Percentiles rank a stretch among this genome's conserved stretches.
Evolutionary conservation across 2,888 invertebrate genomes (phyloP).

Genomic region (Atherix ibis): DNA sequence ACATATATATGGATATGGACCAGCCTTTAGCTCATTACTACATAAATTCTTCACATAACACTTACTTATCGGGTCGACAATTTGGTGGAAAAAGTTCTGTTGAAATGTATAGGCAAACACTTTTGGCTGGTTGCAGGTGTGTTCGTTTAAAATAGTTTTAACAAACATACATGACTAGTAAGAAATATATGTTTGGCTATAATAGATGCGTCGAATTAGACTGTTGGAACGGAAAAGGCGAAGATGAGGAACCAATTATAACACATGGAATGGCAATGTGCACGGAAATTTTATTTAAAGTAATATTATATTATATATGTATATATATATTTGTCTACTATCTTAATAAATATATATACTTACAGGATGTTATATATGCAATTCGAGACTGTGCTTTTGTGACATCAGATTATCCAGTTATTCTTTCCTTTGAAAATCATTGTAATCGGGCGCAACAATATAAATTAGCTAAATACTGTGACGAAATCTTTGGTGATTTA

Average conservation of each 20-base stretch:
- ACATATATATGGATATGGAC: conserved; percentile 98
- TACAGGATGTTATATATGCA: conserved; percentile 77
- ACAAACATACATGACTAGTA: no score
- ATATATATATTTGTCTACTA: not conserved
- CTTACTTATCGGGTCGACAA: conserved; percentile 85
- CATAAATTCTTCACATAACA: conserved; percentile 97
- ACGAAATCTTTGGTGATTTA: conserved; percentile 88
- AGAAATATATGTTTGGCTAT: no score
- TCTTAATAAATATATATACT: not conserved
- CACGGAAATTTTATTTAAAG: conserved; percentile 94
- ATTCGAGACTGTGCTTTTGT: conserved; percentile 97
- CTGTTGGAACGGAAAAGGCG: conserved; percentile 97
- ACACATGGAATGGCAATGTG: conserved; percentile 99
- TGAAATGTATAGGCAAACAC: conserved; percentile 96
- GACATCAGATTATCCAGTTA: conserved; percentile 93
- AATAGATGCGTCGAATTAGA: conserved; percentile 95
- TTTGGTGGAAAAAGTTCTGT: conserved; percentile 97
- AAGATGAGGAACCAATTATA: conserved; percentile 97
- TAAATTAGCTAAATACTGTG: conserved; percentile 97
- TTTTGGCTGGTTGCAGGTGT: conserved; percentile 91
- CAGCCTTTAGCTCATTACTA: conserved; percentile 96
- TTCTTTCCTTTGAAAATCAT: conserved; percentile 98
- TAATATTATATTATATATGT: conserved; percentile 18
- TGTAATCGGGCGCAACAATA: conserved; percentile 96
- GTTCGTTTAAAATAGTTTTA: no score